phyloP scores from a whole-genome alignment of 2,797 vertebrate genomes.

The Euphonia xanthogaster region DNA sequence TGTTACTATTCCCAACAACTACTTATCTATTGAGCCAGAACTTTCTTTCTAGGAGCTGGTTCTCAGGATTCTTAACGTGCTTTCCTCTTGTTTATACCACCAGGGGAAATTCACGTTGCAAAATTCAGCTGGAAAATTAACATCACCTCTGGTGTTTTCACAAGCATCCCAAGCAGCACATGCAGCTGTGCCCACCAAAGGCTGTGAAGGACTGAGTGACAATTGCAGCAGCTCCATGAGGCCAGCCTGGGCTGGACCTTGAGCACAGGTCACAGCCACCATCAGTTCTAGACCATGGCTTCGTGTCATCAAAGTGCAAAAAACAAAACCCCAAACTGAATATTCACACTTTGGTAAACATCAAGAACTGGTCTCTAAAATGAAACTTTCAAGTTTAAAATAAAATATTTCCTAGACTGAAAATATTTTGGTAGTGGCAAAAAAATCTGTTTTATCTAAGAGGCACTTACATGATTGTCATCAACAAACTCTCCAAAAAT shows the following conservation, averaged over 20 bases:
- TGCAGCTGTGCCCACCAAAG: not conserved
- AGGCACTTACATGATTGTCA: not conserved
- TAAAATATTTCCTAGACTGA: not conserved
- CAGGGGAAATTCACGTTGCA: not conserved
- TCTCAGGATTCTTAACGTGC: not conserved
- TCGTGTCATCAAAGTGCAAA: not conserved
- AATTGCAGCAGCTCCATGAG: not conserved
- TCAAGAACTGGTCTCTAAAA: not conserved
- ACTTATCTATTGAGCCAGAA: not conserved
- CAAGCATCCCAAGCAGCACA: not conserved
- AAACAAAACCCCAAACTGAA: not conserved
- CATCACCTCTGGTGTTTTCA: not conserved
- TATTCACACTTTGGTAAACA: not conserved
- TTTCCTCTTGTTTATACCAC: not conserved
- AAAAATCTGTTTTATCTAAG: not conserved
- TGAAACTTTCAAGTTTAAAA: not conserved
- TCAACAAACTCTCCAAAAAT: not conserved
- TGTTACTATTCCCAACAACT: not conserved
- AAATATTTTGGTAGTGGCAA: not conserved
- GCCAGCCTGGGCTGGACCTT: not conserved
- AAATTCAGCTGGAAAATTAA: not conserved
- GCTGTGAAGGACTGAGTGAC: not conserved
- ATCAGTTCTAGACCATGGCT: rapidly evolving
- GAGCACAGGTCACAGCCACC: not conserved
- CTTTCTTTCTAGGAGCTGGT: not conserved